These are phyloP conservation scores for Sander vitreus DNA, from an alignment of 2,113 vertebrate genomes.

Conservation along the genomic window DNA sequence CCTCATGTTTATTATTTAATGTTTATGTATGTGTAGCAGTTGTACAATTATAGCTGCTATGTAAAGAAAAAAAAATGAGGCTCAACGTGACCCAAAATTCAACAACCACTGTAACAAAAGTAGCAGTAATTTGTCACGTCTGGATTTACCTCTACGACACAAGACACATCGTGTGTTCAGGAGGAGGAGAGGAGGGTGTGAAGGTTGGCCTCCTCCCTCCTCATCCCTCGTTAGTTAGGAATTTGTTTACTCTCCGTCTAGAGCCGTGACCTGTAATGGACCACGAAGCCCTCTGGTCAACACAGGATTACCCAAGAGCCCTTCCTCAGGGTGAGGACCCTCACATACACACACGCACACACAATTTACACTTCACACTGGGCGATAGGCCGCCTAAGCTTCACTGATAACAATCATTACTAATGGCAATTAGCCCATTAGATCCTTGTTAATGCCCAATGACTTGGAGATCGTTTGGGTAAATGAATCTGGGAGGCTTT, in stretches of 20 bases:
- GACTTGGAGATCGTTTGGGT: constrained; percentile 64
- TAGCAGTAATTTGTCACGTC: constrained; percentile 19
- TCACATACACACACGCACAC: constrained; percentile 44
- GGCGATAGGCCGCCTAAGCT: constrained; percentile 66
- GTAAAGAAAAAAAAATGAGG: neutral
- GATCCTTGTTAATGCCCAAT: constrained; percentile 77
- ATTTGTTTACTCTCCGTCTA: constrained; percentile 84
- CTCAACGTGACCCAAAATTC: neutral
- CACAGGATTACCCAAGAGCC: constrained; percentile 82
- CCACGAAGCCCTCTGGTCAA: constrained; percentile 83
- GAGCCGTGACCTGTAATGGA: constrained; percentile 82
- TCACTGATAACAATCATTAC: constrained; percentile 72
- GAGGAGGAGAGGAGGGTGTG: constrained; percentile 37
- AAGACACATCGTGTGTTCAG: constrained; percentile 5
- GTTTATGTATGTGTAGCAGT: neutral
- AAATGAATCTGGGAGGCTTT: constrained; percentile 73
- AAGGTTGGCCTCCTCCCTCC: constrained; percentile 60
- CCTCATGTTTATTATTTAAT: neutral
- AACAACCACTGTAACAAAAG: neutral
- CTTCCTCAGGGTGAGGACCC: constrained; percentile 65
- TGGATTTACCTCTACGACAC: constrained; percentile 25
- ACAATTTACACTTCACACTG: constrained; percentile 51
- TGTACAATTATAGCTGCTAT: neutral
- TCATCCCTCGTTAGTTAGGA: constrained; percentile 83
- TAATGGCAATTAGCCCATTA: constrained; percentile 81